These are phyloP conservation scores for Nyctibius grandis DNA, from an alignment of 2,797 vertebrate species.

Conservation along the genomic window DNA sequence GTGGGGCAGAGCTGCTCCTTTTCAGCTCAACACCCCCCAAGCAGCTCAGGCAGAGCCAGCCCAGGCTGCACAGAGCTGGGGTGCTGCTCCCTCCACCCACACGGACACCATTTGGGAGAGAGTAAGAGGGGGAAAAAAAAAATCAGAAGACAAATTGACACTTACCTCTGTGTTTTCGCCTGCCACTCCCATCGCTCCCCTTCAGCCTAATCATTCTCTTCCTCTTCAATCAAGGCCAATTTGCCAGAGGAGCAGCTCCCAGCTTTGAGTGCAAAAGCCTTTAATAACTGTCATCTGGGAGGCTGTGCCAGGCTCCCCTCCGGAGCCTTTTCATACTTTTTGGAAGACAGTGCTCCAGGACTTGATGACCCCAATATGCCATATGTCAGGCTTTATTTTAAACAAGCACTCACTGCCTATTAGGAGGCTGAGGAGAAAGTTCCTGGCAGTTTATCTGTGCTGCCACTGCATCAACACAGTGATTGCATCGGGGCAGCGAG, in stretches of 20 bases:
- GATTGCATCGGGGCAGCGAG: accelerated
- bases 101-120: not conserved
- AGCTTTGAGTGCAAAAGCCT: slow-evolving; percentile 20
- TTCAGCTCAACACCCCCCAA: not conserved
- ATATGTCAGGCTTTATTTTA: slow-evolving; percentile 37
- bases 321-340: slow-evolving; percentile 12
- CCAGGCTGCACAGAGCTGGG: not conserved
- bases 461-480: not conserved
- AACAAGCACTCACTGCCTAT: not conserved
- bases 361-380: not conserved
- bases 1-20: not conserved
- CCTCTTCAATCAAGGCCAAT: slow-evolving; percentile 45
- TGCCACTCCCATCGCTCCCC: not conserved
- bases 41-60: not conserved
- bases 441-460: not conserved
- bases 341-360: not conserved
- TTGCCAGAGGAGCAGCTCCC: slow-evolving; percentile 33
- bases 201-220: slow-evolving; percentile 53
- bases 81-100: slow-evolving; percentile 24
- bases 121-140: not conserved
- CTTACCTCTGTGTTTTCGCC: not conserved
- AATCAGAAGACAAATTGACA: not conserved
- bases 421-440: not conserved
- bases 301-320: slow-evolving; percentile 22
- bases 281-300: slow-evolving; percentile 55